Evolutionary conservation across 1,140 invertebrate genomes (phyloP), one percentile per base, ranked within the genome.

Genomic region (Drusus annulatus): DNA sequence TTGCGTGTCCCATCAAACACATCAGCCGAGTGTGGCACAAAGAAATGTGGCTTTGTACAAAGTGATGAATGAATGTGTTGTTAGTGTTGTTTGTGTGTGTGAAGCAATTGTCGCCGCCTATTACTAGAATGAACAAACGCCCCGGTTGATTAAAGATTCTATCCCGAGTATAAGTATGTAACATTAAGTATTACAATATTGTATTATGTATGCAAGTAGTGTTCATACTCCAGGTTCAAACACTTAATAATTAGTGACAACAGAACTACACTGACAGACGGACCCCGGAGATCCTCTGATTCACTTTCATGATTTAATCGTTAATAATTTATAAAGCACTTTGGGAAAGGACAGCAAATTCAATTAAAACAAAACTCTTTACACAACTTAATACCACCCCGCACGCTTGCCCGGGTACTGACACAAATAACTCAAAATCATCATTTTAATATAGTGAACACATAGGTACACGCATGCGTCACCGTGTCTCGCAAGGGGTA

Each of bases 301-400:
- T 79, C 79, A 73, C 73, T 74, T 81, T 78, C n/a, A n/a, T n/a
- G n/a, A 81, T 75, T 58, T 58, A 60, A 58, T 75, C 65, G 63
- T 88, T 89, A 89, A 89, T 89, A 88, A 89, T 89, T 87, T 89
- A 89, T 90, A 90, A 90, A 90, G 89, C 89, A 90, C 89, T 90
- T 90, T 86, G 88, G 88, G 89, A 87, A 89, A 90, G 88, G 89
- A 90, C 88, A 90, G 89, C 89, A 89, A 90, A 90, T 90, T 89
- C 87, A 90, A 90, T 90, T 88, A 90, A 90, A 45, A 45, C 36
- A 10, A 89, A 90, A 88, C 86, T 86, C 88, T 86, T 89, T 88
- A 87, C 87, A 86, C 87, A 88, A 87, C 87, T 88, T 86, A 88
- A 79, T 8, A 8, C 58, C 28, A n/a, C 63, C 15, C 25, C 50